Conservation (phyloP, 2,888 invertebrate species). For the Salpingus planirostris region DNA sequence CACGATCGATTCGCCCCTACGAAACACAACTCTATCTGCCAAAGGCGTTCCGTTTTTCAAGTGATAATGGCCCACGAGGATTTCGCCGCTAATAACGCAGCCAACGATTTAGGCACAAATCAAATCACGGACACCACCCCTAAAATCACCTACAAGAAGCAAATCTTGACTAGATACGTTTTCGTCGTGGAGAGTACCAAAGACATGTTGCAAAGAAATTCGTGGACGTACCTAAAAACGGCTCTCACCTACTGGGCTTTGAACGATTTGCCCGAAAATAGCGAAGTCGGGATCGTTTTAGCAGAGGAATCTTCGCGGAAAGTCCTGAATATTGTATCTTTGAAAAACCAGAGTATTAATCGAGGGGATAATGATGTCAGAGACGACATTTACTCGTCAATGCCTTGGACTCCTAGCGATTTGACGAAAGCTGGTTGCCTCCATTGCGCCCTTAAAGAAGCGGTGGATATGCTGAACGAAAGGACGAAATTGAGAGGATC, state of each 20-base stretch:
- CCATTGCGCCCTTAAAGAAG: conserved; percentile 41
- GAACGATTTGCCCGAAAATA: conserved; percentile 46
- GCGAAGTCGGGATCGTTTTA: conserved; percentile 46
- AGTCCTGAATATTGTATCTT: conserved; percentile 34
- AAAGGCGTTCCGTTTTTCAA: conserved; percentile 49
- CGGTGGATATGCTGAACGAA: conserved; percentile 43
- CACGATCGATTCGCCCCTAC: conserved; percentile 56
- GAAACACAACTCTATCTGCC: conserved; percentile 56
- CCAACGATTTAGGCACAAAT: conserved; percentile 25
- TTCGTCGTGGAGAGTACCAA: conserved; percentile 51
- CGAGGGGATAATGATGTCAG: conserved; percentile 22
- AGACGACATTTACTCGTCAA: conserved; percentile 30
- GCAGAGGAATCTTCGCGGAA: conserved; percentile 39
- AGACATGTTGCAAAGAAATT: conserved; percentile 49
- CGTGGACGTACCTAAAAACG: conserved; percentile 50
- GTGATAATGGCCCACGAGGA: conserved; percentile 49
- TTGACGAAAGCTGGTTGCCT: conserved; percentile 44
- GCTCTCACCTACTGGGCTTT: conserved; percentile 52
- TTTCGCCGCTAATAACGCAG: conserved; percentile 29
- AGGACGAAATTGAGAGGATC: conserved; percentile 39
- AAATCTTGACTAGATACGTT: conserved; percentile 47
- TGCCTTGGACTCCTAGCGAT: conserved; percentile 47
- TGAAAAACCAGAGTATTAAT: conserved; percentile 19
- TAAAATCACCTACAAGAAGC: conserved; percentile 45
- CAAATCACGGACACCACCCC: conserved; percentile 43